These are phyloP conservation scores for Seriola aureovittata DNA, from an alignment of 2,113 vertebrate species.

Conservation along the genomic window DNA sequence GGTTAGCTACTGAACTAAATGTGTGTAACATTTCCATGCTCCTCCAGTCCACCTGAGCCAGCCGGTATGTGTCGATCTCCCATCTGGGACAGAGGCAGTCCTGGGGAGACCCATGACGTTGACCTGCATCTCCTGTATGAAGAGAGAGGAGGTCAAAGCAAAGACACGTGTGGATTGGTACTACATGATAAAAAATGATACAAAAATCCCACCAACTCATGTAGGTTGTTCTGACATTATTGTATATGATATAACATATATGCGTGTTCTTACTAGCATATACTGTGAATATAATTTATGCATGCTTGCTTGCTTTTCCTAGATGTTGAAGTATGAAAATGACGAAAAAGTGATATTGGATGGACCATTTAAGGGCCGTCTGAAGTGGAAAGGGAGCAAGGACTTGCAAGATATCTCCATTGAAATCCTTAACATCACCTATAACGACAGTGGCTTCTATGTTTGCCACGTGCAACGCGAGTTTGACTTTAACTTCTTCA, in stretches of 20 bases:
- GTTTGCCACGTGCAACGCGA: slow-evolving; percentile 88
- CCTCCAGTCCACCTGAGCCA: slow-evolving; percentile 85
- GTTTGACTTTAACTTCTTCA: slow-evolving; percentile 90
- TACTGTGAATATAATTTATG: background rate
- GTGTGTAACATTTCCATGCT: slow-evolving; percentile 19
- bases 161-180: slow-evolving; percentile 92
- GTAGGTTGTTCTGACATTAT: slow-evolving; percentile 80
- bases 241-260: background rate
- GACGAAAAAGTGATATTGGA: slow-evolving; percentile 61
- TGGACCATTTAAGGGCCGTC: slow-evolving; percentile 87
- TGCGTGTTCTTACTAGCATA: background rate
- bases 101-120: slow-evolving; percentile 90
- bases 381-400: slow-evolving; percentile 92
- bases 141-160: slow-evolving; percentile 92
- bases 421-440: slow-evolving; percentile 87
- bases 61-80: slow-evolving; percentile 93
- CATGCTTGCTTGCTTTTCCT: background rate
- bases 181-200: slow-evolving; percentile 81
- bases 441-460: slow-evolving; percentile 90
- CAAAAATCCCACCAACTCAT: slow-evolving; percentile 13
- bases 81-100: slow-evolving; percentile 91
- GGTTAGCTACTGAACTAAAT: background rate
- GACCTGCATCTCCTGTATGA: slow-evolving; percentile 95
- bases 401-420: slow-evolving; percentile 97
- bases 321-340: slow-evolving; percentile 89